A percentile compares a stretch with the other conserved stretches of the same genome.
phyloP scores from a whole-genome alignment of 1,140 invertebrate species.

The Drosophila bifasciata region DNA sequence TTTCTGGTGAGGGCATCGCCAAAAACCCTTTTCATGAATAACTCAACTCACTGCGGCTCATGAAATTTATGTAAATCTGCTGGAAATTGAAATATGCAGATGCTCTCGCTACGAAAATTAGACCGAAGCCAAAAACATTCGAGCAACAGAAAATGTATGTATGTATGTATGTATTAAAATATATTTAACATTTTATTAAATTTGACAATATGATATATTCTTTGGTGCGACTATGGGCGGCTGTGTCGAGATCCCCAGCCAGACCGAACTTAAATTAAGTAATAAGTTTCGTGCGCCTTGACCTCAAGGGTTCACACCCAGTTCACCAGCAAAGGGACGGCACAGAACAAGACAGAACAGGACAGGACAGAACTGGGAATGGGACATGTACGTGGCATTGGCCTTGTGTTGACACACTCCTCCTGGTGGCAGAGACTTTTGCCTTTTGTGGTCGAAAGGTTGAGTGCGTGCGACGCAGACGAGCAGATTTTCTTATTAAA shows the following conservation, averaged over 20 bases:
- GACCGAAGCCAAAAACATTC: slow-evolving; percentile 36
- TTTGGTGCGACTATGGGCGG: slow-evolving; percentile 32
- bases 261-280: slow-evolving; percentile 75
- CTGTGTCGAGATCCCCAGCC: slow-evolving; percentile 30
- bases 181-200: slow-evolving; percentile 76
- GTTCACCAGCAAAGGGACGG: too few species aligned
- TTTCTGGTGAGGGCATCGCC: neutral
- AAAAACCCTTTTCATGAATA: slow-evolving; percentile 75
- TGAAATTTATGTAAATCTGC: slow-evolving; percentile 76
- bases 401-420: slow-evolving; percentile 73
- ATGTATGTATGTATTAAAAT: slow-evolving; percentile 70
- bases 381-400: slow-evolving; percentile 41
- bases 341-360: slow-evolving; percentile 3
- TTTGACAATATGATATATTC: slow-evolving; percentile 78
- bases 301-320: slow-evolving; percentile 63
- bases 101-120: slow-evolving; percentile 67
- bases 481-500: slow-evolving; percentile 74
- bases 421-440: slow-evolving; percentile 61
- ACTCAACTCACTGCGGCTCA: slow-evolving; percentile 35
- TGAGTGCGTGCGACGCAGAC: slow-evolving; percentile 51
- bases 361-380: slow-evolving; percentile 6
- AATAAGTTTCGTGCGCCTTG: slow-evolving; percentile 79
- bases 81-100: slow-evolving; percentile 80
- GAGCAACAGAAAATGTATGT: slow-evolving; percentile 50
- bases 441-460: slow-evolving; percentile 71